Conservation (phyloP, 1,140 invertebrate genomes). For the Conus ventricosus region DNA sequence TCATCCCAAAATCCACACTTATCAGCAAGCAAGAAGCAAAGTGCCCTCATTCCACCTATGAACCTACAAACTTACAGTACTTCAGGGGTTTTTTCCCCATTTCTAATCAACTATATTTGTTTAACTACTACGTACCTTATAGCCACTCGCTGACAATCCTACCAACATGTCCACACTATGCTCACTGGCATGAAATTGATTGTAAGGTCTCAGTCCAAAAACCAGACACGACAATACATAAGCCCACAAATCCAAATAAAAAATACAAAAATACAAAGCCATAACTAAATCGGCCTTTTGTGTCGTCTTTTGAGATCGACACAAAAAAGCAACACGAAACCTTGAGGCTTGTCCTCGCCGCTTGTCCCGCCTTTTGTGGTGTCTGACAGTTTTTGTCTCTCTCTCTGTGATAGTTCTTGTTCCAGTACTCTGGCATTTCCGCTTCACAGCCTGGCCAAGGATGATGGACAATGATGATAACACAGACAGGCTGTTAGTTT, state of each 20-base stretch:
- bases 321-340: constrained; percentile 36
- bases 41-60: too few species aligned
- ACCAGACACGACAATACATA: background rate
- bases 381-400: constrained; percentile 58
- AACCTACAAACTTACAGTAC: too few species aligned
- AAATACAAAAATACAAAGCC: background rate
- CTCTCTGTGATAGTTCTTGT: constrained; percentile 65
- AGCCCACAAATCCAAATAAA: background rate
- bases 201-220: background rate
- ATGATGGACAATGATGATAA: background rate
- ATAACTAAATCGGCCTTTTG: too few species aligned
- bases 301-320: too few species aligned
- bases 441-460: constrained; percentile 58
- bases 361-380: constrained; percentile 58
- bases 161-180: too few species aligned
- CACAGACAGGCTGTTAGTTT: too few species aligned
- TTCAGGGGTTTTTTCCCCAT: too few species aligned
- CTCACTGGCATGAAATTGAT: background rate
- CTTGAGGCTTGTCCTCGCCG: constrained; percentile 64
- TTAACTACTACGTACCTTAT: too few species aligned
- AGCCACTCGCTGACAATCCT: too few species aligned
- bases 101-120: too few species aligned
- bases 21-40: too few species aligned
- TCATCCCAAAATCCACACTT: too few species aligned
- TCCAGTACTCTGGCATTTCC: constrained; percentile 68